phyloP scores from a whole-genome alignment of 2,113 vertebrate genomes.

The Epinephelus fuscoguttatus region DNA sequence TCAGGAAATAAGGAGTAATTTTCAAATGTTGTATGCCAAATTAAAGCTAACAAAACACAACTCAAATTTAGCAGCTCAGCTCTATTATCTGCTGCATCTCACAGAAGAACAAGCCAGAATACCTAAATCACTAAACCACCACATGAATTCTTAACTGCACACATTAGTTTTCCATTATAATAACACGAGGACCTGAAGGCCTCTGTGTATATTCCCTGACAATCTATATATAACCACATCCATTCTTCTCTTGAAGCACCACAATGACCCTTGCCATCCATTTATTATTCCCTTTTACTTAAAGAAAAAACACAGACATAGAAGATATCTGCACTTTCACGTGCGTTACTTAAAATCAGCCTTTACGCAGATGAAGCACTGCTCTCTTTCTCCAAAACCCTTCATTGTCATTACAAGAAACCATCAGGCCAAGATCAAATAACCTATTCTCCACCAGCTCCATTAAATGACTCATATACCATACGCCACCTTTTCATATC shows the following conservation, averaged over 20 bases:
- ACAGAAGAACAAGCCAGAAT: not conserved
- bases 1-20: not conserved
- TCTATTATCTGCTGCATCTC: not conserved
- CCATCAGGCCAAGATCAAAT: not conserved
- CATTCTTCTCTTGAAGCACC: not conserved
- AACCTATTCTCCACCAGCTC: too few species aligned
- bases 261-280: not conserved
- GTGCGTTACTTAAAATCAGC: not conserved
- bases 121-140: too few species aligned
- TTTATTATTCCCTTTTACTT: not conserved
- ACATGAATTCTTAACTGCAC: not conserved
- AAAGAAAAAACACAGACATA: not conserved
- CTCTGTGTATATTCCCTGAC: not conserved
- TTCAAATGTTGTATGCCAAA: not conserved
- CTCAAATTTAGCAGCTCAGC: not conserved
- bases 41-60: not conserved
- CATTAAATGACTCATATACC: not conserved
- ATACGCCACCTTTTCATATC: not conserved
- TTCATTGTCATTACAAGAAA: not conserved
- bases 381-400: not conserved
- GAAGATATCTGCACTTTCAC: not conserved
- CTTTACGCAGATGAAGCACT: not conserved
- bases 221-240: not conserved
- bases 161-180: not conserved
- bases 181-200: not conserved